Percentiles rank a stretch among this genome's conserved stretches.
phyloP scores from a whole-genome alignment of 1,140 invertebrate genomes.

The Telenomus remus region DNA sequence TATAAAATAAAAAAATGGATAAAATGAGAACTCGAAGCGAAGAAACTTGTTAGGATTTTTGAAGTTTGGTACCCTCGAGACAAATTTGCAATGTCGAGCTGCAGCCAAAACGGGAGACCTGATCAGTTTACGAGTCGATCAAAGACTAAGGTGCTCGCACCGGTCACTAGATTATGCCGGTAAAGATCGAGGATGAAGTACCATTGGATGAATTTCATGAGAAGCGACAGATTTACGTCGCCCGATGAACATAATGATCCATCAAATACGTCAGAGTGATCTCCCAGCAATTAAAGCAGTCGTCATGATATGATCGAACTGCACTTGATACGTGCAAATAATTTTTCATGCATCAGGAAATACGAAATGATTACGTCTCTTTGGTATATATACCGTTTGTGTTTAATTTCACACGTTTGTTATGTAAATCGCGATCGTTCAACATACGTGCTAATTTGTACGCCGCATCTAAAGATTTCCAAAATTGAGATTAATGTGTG shows the following conservation, averaged over 20 bases:
- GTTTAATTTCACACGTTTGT: slow-evolving; percentile 53
- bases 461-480: slow-evolving; percentile 1
- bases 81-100: neutral
- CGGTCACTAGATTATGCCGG: slow-evolving; percentile 48
- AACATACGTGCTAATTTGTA: neutral
- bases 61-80: neutral
- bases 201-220: slow-evolving; percentile 50
- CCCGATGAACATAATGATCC: slow-evolving; percentile 22
- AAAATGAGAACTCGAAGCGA: no score
- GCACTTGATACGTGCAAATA: slow-evolving; percentile 7
- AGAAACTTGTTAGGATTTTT: no score
- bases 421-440: slow-evolving; percentile 23
- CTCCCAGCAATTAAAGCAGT: slow-evolving; percentile 31
- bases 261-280: slow-evolving; percentile 43
- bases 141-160: slow-evolving; percentile 45
- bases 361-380: slow-evolving; percentile 36
- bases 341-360: slow-evolving; percentile 52
- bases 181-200: slow-evolving; percentile 42
- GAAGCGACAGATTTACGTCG: slow-evolving; percentile 21
- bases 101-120: slow-evolving; percentile 25
- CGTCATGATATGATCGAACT: slow-evolving; percentile 3
- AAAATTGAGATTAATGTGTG: slow-evolving; percentile 16
- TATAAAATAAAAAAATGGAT: no score
- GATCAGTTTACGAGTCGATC: slow-evolving; percentile 26
- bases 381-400: slow-evolving; percentile 12